Conservation (phyloP, 2,113 vertebrate species). For the Anoplopoma fimbria region DNA sequence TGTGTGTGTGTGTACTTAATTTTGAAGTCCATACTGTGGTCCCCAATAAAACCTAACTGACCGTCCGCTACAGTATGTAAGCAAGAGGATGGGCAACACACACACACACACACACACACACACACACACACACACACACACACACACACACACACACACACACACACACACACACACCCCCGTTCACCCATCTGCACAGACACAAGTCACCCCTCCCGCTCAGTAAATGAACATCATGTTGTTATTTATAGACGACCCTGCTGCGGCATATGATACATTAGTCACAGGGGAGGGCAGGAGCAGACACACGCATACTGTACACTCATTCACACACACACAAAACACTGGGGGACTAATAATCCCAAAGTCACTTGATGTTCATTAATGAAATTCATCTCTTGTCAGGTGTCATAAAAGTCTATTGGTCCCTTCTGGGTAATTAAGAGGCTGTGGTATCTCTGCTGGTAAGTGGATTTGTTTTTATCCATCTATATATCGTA, state of each 20-base stretch:
- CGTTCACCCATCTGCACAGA: constrained; percentile 62
- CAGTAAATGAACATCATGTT: constrained; percentile 68
- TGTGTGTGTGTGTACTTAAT: constrained; percentile 31
- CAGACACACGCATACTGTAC: constrained; percentile 32
- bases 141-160: constrained; percentile 15
- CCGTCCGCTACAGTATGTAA: not conserved
- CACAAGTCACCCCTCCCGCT: constrained; percentile 56
- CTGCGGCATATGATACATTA: constrained; percentile 65
- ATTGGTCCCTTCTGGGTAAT: constrained; percentile 33
- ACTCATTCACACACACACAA: constrained; percentile 35
- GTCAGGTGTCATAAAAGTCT: constrained; percentile 48
- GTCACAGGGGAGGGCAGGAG: constrained; percentile 51
- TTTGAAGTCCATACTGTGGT: constrained; percentile 19
- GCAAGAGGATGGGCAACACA: constrained; percentile 14
- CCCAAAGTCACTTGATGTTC: constrained; percentile 55
- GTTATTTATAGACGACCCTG: constrained; percentile 80
- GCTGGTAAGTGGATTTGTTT: constrained; percentile 24
- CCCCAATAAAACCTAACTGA: constrained; percentile 37
- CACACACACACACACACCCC: constrained; percentile 7
- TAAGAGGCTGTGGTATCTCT: constrained; percentile 2
- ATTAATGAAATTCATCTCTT: constrained; percentile 47
- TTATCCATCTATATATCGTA: constrained; percentile 7
- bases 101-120: constrained; percentile 2
- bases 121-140: constrained; percentile 11
- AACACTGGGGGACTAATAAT: constrained; percentile 48